phyloP scores from a whole-genome alignment of 2,888 invertebrate genomes.

The Oxytorus armatus region DNA sequence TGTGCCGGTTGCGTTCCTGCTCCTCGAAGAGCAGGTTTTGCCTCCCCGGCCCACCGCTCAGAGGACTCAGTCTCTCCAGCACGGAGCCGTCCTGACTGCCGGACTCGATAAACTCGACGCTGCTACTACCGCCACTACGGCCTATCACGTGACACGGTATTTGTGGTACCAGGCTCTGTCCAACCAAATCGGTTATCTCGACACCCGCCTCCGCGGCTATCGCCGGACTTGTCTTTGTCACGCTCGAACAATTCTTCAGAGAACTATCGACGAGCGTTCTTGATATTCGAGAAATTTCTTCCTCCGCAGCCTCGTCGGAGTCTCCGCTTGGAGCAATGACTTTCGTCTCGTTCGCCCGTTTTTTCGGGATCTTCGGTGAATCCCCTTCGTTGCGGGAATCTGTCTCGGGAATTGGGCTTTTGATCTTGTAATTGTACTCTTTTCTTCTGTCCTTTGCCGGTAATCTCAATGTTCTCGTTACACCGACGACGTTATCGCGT shows the following conservation, averaged over 20 bases:
- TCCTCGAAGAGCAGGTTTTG: slow-evolving; percentile 82
- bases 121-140: slow-evolving; percentile 65
- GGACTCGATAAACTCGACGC: slow-evolving; percentile 79
- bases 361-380: too few species aligned
- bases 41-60: slow-evolving; percentile 82
- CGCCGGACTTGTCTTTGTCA: slow-evolving; percentile 74
- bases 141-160: slow-evolving; percentile 75
- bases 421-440: slow-evolving; percentile 43
- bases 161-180: slow-evolving; percentile 79
- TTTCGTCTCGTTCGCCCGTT: too few species aligned
- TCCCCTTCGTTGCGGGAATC: too few species aligned
- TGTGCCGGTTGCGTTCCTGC: slow-evolving; percentile 83
- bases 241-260: background rate
- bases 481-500: slow-evolving; percentile 28
- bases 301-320: slow-evolving; percentile 42
- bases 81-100: slow-evolving; percentile 82
- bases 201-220: slow-evolving; percentile 80
- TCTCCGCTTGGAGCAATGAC: background rate
- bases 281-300: slow-evolving; percentile 53
- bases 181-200: slow-evolving; percentile 83
- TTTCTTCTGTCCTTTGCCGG: slow-evolving; percentile 65
- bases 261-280: background rate
- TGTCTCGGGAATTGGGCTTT: background rate
- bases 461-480: slow-evolving; percentile 40
- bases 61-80: slow-evolving; percentile 84